A percentile compares a stretch with the other conserved stretches of the same genome.
phyloP scores from a whole-genome alignment of 2,797 vertebrate genomes.

The Cetoscarus ocellatus region DNA sequence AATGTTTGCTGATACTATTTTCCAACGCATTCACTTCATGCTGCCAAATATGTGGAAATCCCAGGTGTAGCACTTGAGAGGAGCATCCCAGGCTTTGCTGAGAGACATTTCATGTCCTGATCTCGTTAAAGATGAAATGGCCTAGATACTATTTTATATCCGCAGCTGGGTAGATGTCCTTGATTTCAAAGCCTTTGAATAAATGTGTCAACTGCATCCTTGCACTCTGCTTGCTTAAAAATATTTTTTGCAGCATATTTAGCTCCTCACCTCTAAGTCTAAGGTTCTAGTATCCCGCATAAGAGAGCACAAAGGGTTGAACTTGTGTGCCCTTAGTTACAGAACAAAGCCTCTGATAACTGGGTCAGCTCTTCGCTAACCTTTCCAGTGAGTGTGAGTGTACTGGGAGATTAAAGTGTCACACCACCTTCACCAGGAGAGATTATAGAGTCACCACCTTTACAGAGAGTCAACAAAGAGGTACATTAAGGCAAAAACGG shows the following conservation, averaged over 20 bases:
- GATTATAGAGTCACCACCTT: conserved; percentile 18
- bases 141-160: conserved; percentile 57
- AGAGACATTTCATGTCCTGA: conserved; percentile 15
- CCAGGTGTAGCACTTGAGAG: conserved; percentile 1
- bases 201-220: conserved; percentile 52
- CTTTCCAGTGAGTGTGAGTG: conserved; percentile 8
- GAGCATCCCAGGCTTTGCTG: conserved; percentile 16
- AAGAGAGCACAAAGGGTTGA: conserved; percentile 1
- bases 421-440: conserved; percentile 2
- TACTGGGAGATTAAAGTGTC: conserved; percentile 23
- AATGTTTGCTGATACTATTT: not conserved
- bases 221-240: conserved; percentile 5
- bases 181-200: conserved; percentile 52
- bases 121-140: conserved; percentile 36
- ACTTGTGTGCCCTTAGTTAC: not conserved
- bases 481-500: not conserved
- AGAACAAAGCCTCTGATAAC: conserved; percentile 5
- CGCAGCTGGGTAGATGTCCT: conserved; percentile 42
- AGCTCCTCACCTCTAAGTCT: not conserved
- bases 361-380: conserved; percentile 21
- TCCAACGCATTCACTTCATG: not conserved
- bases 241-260: not conserved
- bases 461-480: not conserved
- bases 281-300: not conserved
- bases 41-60: not conserved